A percentile compares a stretch with the other conserved stretches of the same genome.
Evolutionary conservation across 2,113 vertebrate species (phyloP).

Genomic region (pig (Sus scrofa)): T2T-Sscrofa CM000820.6:36664501-36665000

Average conservation of each 20-base stretch:
- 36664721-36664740: constrained; percentile 46
- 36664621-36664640: constrained; percentile 9
- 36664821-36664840: no score
- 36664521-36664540: neutral
- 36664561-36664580: constrained; percentile 16
- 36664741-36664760: constrained; percentile 42
- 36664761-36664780: neutral
- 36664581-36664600: constrained; percentile 39
- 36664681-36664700: constrained; percentile 3
- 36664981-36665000: no score
- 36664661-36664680: constrained; percentile 32
- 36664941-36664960: no score
- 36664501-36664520: neutral
- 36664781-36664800: no score
- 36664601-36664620: neutral
- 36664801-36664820: no score
- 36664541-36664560: constrained; percentile 4
- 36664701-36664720: neutral
- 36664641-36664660: constrained; percentile 34
- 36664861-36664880: no score
- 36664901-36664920: no score
- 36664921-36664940: no score
- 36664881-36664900: no score
- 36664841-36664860: no score
- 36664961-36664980: no score